Percentiles rank a stretch among this genome's conserved stretches.
Conservation (phyloP, 2,888 invertebrate genomes). For the Drosophila ochracea region DNA sequence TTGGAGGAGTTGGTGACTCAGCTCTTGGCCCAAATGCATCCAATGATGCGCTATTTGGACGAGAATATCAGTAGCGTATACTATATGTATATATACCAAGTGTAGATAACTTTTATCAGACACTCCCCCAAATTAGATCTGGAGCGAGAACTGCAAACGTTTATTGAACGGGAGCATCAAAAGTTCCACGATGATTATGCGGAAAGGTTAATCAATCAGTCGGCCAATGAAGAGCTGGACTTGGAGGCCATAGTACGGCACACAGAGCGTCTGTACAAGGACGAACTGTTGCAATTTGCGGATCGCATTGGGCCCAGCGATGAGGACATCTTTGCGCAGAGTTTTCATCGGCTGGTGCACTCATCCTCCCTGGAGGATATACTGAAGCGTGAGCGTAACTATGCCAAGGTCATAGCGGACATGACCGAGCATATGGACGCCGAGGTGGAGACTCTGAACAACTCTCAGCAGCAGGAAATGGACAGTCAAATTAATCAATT, state of each 20-base stretch:
- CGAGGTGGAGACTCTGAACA: constrained; percentile 89
- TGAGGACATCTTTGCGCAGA: constrained; percentile 89
- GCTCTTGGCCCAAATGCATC: constrained; percentile 82
- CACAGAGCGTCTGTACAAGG: constrained; percentile 92
- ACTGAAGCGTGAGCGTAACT: constrained; percentile 94
- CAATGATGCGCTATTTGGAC: constrained; percentile 83
- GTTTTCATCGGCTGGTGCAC: constrained; percentile 89
- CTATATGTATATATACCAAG: not conserved
- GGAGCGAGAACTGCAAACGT: constrained; percentile 86
- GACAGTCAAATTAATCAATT: constrained; percentile 92
- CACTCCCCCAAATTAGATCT: constrained; percentile 61
- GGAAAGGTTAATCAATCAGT: constrained; percentile 87
- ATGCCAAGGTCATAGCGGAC: constrained; percentile 92
- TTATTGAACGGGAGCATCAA: constrained; percentile 89
- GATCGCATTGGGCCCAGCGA: constrained; percentile 93
- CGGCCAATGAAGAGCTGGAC: constrained; percentile 88
- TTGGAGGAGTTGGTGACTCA: constrained; percentile 82
- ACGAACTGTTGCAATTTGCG: constrained; percentile 93
- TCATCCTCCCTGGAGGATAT: constrained; percentile 95
- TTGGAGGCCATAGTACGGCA: constrained; percentile 91
- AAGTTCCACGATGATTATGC: constrained; percentile 89
- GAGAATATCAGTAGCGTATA: constrained; percentile 66
- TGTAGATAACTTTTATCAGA: not conserved
- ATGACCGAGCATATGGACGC: constrained; percentile 90
- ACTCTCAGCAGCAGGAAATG: constrained; percentile 95